Percentiles rank a stretch among this genome's conserved stretches.
Evolutionary conservation across 2,113 vertebrate species (phyloP).

Genomic region (Pachypanchax playfairii): DNA sequence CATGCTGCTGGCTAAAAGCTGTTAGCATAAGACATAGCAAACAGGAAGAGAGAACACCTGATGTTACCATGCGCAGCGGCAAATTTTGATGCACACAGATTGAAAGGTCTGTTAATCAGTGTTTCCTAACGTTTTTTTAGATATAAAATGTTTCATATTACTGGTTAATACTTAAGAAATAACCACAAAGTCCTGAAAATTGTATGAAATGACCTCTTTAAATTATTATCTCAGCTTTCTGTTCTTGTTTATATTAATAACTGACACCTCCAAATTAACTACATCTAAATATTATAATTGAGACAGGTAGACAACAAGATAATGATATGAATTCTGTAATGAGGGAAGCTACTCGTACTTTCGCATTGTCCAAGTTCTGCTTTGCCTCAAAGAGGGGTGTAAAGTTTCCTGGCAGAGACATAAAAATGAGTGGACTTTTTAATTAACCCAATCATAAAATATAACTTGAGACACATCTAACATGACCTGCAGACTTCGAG

Average conservation of each 20-base stretch:
- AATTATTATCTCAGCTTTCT: slow-evolving; percentile 28
- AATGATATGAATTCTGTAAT: slow-evolving; percentile 43
- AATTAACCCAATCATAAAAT: slow-evolving; percentile 69
- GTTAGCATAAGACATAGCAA: too few relatives aligned
- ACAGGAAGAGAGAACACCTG: too few relatives aligned
- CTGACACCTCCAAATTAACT: slow-evolving; percentile 27
- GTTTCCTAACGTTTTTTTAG: too few relatives aligned
- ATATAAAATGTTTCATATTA: too few relatives aligned
- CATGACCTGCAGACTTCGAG: slow-evolving; percentile 44
- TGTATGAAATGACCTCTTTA: too few relatives aligned
- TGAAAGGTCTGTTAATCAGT: too few relatives aligned
- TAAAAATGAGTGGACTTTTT: slow-evolving; percentile 56
- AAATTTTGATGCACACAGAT: too few relatives aligned
- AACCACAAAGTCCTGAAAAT: too few relatives aligned
- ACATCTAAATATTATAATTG: slow-evolving; percentile 37
- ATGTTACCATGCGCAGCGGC: too few relatives aligned
- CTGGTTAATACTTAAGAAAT: too few relatives aligned
- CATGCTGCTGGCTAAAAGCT: too few relatives aligned
- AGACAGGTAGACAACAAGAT: slow-evolving; percentile 42
- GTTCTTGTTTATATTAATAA: slow-evolving; percentile 26
- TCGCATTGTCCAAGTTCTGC: slow-evolving; percentile 4
- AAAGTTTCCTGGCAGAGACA: slow-evolving; percentile 49
- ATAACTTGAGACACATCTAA: slow-evolving; percentile 55
- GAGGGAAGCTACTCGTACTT: slow-evolving; percentile 50
- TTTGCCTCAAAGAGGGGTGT: slow-evolving; percentile 34